Evolutionary conservation across 1,140 invertebrate genomes (phyloP), one percentile per base, ranked within the genome.

Genomic region (Trachelipus rathkii): DNA sequence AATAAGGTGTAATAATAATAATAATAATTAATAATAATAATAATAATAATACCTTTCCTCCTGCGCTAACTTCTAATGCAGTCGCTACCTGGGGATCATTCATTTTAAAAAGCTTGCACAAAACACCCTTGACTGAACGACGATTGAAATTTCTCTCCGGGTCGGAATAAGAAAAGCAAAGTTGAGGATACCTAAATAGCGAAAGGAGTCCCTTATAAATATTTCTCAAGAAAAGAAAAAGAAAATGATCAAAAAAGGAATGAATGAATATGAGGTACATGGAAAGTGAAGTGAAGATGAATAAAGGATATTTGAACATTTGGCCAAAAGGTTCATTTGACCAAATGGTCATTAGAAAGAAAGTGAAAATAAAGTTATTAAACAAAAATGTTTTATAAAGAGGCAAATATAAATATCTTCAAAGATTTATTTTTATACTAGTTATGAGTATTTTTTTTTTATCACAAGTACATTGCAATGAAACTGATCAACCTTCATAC

Each of bases 31-130:
- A 33, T 33, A 33, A 33, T 75, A 77, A 50, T 53, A 66, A 80
- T 81, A 71, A 74, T n/a, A 44, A 68, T 85, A 85, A 85, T 85
- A 95, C 93, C 87, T 89, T 91, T 77, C 91, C 92, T n/a, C 95
- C 94, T 44, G 93, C 95, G 43, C 91, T 90, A 33, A 91, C 90
- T 83, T 96, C 94, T 44, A 99, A 84, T 15, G 96, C 96, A 77
- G 91, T 91, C 24, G 90, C 90, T 84, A 89, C 88, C 45, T 84
- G 86, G n/a, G 87, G 85, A 84, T 97, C 91, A 74, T 88, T 89
- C 0, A 97, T 86, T 72, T 88, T 88, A 23, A 99, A 89, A 50
- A 97, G 85, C 77, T 91, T 88, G 78, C 91, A 90, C 4, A 95
- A 90, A 19, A 93, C 87, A 43, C 97, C 97, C 82, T 90, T 89